phyloP scores from a whole-genome alignment of 2,113 vertebrate genomes.

The Copsychus sechellarum region DNA sequence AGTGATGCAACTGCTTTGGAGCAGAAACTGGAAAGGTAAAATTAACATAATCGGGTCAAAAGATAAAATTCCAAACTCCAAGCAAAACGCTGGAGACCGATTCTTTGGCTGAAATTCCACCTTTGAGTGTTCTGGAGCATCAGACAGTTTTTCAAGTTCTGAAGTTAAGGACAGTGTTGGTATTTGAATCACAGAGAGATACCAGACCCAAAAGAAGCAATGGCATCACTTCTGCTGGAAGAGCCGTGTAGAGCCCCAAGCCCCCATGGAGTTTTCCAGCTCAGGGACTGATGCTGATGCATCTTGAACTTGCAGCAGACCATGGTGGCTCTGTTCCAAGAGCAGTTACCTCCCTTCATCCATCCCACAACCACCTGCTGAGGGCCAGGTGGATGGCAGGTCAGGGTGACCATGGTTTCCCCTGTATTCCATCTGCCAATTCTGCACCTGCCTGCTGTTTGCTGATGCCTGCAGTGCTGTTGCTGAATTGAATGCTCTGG shows the following conservation, averaged over 20 bases:
- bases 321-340: not conserved
- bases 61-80: not conserved
- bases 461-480: not conserved
- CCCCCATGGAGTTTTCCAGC: not conserved
- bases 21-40: not conserved
- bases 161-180: not conserved
- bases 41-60: not conserved
- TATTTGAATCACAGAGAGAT: not conserved
- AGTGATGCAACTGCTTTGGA: not conserved
- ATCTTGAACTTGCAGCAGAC: not conserved
- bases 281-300: not conserved
- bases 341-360: not conserved
- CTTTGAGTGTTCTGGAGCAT: not conserved
- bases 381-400: accelerated
- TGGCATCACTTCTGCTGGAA: not conserved
- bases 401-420: not conserved
- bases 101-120: not conserved
- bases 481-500: not conserved
- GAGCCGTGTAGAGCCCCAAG: not conserved
- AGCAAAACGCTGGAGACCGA: not conserved
- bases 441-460: not conserved
- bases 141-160: not conserved
- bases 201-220: not conserved
- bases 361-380: not conserved
- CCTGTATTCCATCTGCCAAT: not conserved